Conservation (phyloP, 2,797 vertebrate genomes). For the Syngnathus acus region DNA sequence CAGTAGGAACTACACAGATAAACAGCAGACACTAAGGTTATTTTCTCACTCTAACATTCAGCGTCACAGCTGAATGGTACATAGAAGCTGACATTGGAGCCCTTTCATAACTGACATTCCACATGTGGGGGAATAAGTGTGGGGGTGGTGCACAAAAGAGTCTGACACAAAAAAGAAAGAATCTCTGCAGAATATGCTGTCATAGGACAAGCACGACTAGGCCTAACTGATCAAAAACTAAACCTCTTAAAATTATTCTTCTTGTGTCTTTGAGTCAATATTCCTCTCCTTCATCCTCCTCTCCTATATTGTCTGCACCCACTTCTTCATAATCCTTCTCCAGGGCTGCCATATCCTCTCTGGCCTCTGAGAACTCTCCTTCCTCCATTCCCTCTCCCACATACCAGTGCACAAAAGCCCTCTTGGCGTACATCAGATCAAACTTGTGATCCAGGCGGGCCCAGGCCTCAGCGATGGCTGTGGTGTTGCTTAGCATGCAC, state of each 20-base stretch:
- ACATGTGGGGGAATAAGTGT: conserved; percentile 32
- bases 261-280: conserved; percentile 35
- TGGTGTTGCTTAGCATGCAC: conserved; percentile 95
- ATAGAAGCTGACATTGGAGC: conserved; percentile 54
- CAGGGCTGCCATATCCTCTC: conserved; percentile 90
- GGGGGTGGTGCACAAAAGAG: conserved; percentile 45
- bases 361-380: conserved; percentile 89
- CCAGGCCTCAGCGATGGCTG: conserved; percentile 89
- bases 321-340: conserved; percentile 98
- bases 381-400: conserved; percentile 96
- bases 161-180: conserved; percentile 11
- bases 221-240: not conserved
- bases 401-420: conserved; percentile 95
- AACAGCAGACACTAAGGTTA: conserved; percentile 30
- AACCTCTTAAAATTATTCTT: conserved; percentile 2
- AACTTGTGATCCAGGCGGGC: conserved; percentile 91
- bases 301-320: conserved; percentile 72
- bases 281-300: conserved; percentile 66
- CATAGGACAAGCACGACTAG: not conserved
- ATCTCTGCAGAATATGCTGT: not conserved
- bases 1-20: conserved; percentile 40
- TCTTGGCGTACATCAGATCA: conserved; percentile 94
- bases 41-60: conserved; percentile 26
- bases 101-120: conserved; percentile 64
- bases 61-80: conserved; percentile 56